A percentile compares a stretch with the other conserved stretches of the same genome.
Conservation (phyloP, 2,888 invertebrate genomes). For the Bombyx huttoni region DNA sequence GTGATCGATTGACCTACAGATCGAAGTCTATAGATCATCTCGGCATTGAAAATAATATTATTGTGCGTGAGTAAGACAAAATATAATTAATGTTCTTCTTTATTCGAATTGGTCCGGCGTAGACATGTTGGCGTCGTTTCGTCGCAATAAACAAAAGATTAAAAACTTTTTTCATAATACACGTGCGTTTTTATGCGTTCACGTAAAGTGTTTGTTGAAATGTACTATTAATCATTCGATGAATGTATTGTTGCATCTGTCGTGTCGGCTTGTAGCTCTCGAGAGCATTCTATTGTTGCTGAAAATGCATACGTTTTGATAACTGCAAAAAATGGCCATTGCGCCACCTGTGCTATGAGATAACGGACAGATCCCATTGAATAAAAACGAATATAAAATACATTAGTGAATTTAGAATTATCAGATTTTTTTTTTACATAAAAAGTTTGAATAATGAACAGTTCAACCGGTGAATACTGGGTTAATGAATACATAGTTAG, state of each 20-base stretch:
- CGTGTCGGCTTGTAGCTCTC: slow-evolving; percentile 43
- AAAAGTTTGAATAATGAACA: neutral
- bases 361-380: slow-evolving; percentile 22
- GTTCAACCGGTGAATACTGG: too few species aligned
- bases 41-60: slow-evolving; percentile 59
- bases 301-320: slow-evolving; percentile 27
- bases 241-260: slow-evolving; percentile 62
- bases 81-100: slow-evolving; percentile 69
- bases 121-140: slow-evolving; percentile 63
- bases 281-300: slow-evolving; percentile 42
- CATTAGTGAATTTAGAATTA: slow-evolving; percentile 16
- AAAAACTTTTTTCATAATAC: slow-evolving; percentile 37
- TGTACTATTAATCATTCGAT: slow-evolving; percentile 57
- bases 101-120: slow-evolving; percentile 67
- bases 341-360: slow-evolving; percentile 49
- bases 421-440: slow-evolving; percentile 4
- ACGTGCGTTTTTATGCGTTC: slow-evolving; percentile 39
- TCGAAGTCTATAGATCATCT: slow-evolving; percentile 71
- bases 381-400: slow-evolving; percentile 25
- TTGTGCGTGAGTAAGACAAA: slow-evolving; percentile 69
- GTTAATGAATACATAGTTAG: too few species aligned
- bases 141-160: neutral
- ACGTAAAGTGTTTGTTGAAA: slow-evolving; percentile 57
- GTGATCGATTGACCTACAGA: slow-evolving; percentile 70
- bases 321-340: slow-evolving; percentile 32